Evolutionary conservation across 2,888 invertebrate species (phyloP).

Genomic region (Asteroscopus sphinx): DNA sequence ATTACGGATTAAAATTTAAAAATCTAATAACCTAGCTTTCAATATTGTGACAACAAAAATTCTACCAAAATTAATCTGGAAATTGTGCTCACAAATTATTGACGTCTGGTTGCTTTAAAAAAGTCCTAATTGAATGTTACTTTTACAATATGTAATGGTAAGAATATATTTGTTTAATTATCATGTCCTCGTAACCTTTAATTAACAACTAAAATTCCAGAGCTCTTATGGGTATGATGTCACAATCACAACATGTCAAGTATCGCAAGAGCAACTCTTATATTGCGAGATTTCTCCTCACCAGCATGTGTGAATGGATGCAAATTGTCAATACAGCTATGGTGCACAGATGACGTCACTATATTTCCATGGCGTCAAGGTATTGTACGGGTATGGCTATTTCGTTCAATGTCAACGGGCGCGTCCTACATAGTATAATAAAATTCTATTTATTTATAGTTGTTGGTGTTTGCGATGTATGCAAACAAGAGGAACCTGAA

Average conservation of each 20-base stretch:
- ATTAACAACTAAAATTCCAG: not conserved
- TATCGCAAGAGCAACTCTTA: constrained; percentile 3
- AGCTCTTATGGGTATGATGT: not conserved
- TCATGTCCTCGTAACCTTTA: not conserved
- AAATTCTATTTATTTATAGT: constrained; percentile 24
- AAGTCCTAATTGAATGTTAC: too few relatives aligned
- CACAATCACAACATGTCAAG: constrained; percentile 1
- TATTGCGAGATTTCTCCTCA: constrained; percentile 7
- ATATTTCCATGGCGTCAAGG: constrained; percentile 46
- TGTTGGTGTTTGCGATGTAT: constrained; percentile 2
- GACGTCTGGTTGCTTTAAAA: too few relatives aligned
- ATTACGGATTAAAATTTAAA: too few relatives aligned
- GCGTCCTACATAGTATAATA: constrained; percentile 38
- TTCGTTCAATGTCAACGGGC: constrained; percentile 53
- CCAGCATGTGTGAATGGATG: constrained; percentile 35
- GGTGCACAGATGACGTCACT: constrained; percentile 45
- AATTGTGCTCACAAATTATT: too few relatives aligned
- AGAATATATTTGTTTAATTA: too few relatives aligned
- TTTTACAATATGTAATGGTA: too few relatives aligned
- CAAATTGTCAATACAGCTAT: constrained; percentile 26
- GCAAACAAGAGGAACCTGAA: not conserved
- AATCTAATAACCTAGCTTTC: too few relatives aligned
- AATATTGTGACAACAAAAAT: too few relatives aligned
- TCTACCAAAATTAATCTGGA: too few relatives aligned
- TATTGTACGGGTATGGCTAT: constrained; percentile 46